Evolutionary conservation across 2,113 vertebrate genomes (phyloP).

Genomic region (Cervus canadensis): DNA sequence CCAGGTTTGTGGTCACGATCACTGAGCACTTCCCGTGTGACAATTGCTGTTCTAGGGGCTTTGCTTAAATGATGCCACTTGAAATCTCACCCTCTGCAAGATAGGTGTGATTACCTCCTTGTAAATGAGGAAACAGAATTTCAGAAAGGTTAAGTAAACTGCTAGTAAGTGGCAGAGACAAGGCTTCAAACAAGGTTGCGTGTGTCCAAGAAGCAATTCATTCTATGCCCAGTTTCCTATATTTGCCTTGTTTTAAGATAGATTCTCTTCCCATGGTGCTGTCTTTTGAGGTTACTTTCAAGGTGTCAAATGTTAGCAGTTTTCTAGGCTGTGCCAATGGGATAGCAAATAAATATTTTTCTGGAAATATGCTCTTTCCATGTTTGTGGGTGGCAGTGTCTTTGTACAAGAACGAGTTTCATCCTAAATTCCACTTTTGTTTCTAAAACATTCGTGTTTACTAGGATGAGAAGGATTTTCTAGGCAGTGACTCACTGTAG

Average conservation of each 20-base stretch:
- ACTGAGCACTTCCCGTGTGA: neutral
- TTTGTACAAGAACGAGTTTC: neutral
- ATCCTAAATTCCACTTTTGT: neutral
- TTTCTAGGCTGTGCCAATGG: neutral
- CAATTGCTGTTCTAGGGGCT: neutral
- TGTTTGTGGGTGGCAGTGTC: conserved; percentile 19
- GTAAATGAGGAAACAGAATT: neutral
- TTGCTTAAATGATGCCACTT: neutral
- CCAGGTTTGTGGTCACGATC: neutral
- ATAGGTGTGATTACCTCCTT: neutral
- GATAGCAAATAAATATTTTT: conserved; percentile 32
- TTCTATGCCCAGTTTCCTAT: neutral
- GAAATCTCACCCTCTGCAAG: neutral
- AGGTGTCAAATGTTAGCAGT: neutral
- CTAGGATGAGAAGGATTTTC: conserved; percentile 5
- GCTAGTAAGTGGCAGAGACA: neutral
- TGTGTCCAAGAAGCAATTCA: neutral
- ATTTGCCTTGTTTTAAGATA: neutral
- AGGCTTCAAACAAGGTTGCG: neutral
- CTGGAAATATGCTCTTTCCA: neutral
- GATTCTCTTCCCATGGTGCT: neutral
- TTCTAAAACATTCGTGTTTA: conserved; percentile 48
- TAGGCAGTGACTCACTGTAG: neutral
- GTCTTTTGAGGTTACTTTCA: neutral
- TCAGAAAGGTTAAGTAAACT: neutral